Base-by-base conservation (phyloP, 2,113 vertebrate genomes). In the Gnathonemus echidnorhynchus region DNA sequence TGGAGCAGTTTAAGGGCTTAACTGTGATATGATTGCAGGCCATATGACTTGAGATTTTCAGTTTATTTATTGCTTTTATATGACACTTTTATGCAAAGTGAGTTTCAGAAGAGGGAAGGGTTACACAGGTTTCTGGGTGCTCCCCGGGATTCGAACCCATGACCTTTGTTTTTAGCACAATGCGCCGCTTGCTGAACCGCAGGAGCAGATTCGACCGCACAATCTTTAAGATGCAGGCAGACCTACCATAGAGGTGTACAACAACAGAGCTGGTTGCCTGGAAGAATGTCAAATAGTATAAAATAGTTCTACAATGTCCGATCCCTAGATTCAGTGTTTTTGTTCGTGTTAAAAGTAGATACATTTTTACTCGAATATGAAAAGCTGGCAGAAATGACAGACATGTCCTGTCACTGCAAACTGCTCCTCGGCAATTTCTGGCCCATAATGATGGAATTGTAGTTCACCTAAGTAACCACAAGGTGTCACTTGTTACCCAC, bases 381-480 rank as follows among this genome's bases (percentile, higher is more conserved):
- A 77, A 77, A 39, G 31, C 27, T 77, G 31, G 13, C 35, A 42
- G 35, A 80, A 80, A 80, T 49, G 86, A 21, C 27, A 87, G 46
- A 19, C 4, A 52, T 9, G 15, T 49, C 15, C 10, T 85, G 8
- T 84, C 24, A 31, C n/a, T 70, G 83, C 24, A 70, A 70, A 70
- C 62, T 31, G 3, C n/a, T 70, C 62, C 62, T 70, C n/a, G 58
- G 1, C n/a, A 27, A 3, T 27, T 66, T n/a, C 62, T 80, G 35
- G 35, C 3, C 35, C 74, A 2, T 80, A 80, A 39, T 35, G 5
- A 17, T 39, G n/a, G 24, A 53, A 87, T 87, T 53, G 86, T 87
- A 87, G 48, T 56, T 87, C 50, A 53, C 49, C 49, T 24, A 49
- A 56, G 11, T 89, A 13, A 56, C 88, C 88, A 84, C 88, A 53